Base-by-base conservation (phyloP, 2,888 invertebrate genomes). In the Agriopis marginaria region DNA sequence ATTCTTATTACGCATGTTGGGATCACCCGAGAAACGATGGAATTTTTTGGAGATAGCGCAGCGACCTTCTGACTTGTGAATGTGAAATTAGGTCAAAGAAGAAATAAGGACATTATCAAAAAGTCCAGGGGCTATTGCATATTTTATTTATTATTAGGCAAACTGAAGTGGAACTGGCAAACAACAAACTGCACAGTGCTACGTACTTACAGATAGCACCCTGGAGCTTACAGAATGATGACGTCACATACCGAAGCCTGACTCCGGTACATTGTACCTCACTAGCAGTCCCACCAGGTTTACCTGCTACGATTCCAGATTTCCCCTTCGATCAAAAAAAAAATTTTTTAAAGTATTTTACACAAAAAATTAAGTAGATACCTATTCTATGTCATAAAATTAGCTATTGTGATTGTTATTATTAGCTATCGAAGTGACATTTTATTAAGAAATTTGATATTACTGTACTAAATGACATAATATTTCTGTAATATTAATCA, bases 161-260 rank as follows among this genome's bases (percentile, higher is more conserved):
- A 23, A 23, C 17, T 23, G 17, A 23, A 23, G 17, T 23, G 17
- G 17, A 23, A 23, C 17, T 23, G 17, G 17, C 17, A 23, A 23
- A n/a, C 50, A 17, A n/a, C 50, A 39, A 17, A 45, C 50, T n/a
- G n/a, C 39, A 23, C 51, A 50, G 32, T 12, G 14, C 67, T 40
- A 7, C 42, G 49, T 56, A 49, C 14, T 70, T 49, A 54, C 64
- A 59, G 71, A 79, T 76, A 71, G 70, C 66, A 68, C 79, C 77
- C 78, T n/a, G 23, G 73, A 72, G 81, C 67, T 59, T 0, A 8
- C 45, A 4, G 44, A 51, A 44, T 61, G 71, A 66, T 62, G 71
- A 54, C 73, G 63, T 45, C 42, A 53, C 40, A 53, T 54, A 47
- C 42, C 49, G 63, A 47, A 60, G 63, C 42, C 42, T 56, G 14